Evolutionary conservation across 2,888 invertebrate genomes (phyloP).

Genomic region (Macrosiphum euphorbiae): DNA sequence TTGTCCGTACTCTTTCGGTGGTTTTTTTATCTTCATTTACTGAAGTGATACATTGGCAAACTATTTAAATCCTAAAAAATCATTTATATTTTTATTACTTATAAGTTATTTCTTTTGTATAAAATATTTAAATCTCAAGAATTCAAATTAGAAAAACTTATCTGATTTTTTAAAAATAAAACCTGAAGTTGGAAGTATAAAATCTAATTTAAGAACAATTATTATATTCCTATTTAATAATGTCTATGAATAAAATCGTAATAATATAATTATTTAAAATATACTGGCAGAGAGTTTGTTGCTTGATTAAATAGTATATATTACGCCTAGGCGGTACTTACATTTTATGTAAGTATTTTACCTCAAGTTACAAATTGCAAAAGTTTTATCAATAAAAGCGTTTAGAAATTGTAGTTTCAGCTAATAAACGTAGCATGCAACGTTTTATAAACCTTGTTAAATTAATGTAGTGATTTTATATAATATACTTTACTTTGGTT

Average conservation of each 20-base stretch:
- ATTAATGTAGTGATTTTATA: background rate
- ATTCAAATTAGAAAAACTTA: background rate
- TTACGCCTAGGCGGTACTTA: background rate
- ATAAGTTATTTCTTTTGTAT: background rate
- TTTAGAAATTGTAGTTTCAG: conserved; percentile 3
- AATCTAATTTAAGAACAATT: background rate
- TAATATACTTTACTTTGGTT: background rate
- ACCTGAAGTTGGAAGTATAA: background rate
- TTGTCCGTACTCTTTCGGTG: background rate
- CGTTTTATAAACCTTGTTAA: background rate
- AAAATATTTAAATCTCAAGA: background rate
- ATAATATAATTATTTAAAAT: background rate
- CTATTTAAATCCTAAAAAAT: background rate
- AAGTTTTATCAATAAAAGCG: conserved; percentile 4
- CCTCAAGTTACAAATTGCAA: background rate
- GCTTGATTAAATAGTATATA: background rate
- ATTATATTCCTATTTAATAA: background rate
- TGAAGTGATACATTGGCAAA: background rate
- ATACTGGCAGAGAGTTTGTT: background rate
- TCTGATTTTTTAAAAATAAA: background rate
- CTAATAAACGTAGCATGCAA: background rate
- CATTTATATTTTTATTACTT: background rate
- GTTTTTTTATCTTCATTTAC: background rate
- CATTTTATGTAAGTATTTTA: background rate
- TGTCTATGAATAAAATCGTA: background rate